Conservation (phyloP, 2,113 vertebrate genomes). For the Seriola rivoliana region DNA sequence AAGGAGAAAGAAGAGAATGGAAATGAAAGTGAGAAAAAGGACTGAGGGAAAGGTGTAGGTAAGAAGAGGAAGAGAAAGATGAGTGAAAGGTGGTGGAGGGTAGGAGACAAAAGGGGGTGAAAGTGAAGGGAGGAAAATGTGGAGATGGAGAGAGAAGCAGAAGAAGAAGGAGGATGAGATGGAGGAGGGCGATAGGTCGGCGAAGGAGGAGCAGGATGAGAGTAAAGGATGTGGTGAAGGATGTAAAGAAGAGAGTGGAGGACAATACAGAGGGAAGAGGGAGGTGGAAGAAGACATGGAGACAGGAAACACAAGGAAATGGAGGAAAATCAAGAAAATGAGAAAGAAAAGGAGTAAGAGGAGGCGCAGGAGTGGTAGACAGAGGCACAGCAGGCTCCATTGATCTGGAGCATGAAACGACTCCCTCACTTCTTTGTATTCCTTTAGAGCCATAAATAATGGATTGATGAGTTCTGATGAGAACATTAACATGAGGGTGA, state of each 20-base stretch:
- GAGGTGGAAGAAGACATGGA: neutral
- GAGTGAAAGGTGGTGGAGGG: neutral
- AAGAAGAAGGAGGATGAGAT: no score
- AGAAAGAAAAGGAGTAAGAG: neutral
- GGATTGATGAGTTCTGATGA: conserved; percentile 74
- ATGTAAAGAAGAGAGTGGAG: neutral
- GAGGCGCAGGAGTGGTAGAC: neutral
- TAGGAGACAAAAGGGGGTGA: no score
- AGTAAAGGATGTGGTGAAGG: neutral
- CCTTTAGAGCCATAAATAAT: conserved; percentile 77
- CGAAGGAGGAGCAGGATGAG: neutral
- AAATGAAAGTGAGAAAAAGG: neutral
- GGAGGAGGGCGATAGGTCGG: neutral
- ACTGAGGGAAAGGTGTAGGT: neutral
- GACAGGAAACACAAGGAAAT: neutral
- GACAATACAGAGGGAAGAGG: neutral
- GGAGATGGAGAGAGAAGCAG: neutral
- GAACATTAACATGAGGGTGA: conserved; percentile 59
- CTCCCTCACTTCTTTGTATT: conserved; percentile 68
- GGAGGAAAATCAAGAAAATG: neutral
- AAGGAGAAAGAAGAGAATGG: neutral
- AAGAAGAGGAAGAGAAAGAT: neutral
- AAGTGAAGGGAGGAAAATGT: no score
- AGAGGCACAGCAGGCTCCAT: conserved; percentile 24
- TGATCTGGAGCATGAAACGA: conserved; percentile 41